These are phyloP conservation scores for Tolmerus cingulatus DNA, from an alignment of 2,888 invertebrate species.

Conservation along the genomic window DNA sequence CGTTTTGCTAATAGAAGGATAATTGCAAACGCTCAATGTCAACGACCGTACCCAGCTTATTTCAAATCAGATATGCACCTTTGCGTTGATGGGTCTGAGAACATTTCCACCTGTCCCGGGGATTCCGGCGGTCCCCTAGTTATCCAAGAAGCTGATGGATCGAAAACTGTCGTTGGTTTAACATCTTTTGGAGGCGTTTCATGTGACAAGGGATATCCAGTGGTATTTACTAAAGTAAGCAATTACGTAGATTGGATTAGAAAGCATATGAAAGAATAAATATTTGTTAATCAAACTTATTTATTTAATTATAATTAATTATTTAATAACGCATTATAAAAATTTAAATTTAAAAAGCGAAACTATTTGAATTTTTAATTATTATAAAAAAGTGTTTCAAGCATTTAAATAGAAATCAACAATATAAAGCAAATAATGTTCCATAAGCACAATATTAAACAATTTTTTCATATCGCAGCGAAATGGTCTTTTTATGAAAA, in stretches of 20 bases:
- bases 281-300: too few species aligned
- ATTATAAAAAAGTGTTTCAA: too few species aligned
- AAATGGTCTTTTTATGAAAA: too few species aligned
- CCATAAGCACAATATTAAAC: too few species aligned
- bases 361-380: too few species aligned
- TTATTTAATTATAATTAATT: too few species aligned
- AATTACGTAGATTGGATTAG: background rate
- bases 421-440: too few species aligned
- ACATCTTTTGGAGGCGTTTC: conserved; percentile 33
- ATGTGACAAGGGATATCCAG: background rate
- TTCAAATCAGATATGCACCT: conserved; percentile 50
- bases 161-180: conserved; percentile 29
- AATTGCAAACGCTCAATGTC: background rate
- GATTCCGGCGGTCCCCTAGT: conserved; percentile 52
- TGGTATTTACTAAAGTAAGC: background rate
- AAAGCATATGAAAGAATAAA: background rate
- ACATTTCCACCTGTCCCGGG: conserved; percentile 57
- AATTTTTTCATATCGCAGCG: too few species aligned
- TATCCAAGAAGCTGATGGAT: background rate
- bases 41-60: background rate
- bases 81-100: conserved; percentile 55
- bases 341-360: too few species aligned
- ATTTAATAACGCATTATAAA: too few species aligned
- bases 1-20: background rate
- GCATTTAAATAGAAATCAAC: too few species aligned